Conservation (phyloP, 2,888 invertebrate genomes). For the Lepidonotus clava region DNA sequence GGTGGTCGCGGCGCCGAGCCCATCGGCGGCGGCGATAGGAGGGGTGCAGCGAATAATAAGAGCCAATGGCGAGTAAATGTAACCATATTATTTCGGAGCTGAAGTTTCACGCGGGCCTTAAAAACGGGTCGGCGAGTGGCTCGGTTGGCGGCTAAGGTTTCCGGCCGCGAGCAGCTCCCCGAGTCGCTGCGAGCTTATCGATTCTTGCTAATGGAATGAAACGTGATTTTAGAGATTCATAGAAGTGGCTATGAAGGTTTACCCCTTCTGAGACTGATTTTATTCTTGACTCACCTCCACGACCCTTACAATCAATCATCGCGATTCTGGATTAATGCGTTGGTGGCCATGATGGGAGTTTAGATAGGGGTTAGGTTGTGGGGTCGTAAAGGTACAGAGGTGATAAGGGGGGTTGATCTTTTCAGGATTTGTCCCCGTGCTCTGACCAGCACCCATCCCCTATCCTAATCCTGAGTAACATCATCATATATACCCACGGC, state of each 20-base stretch:
- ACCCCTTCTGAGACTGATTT: constrained; percentile 48
- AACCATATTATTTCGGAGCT: constrained; percentile 19
- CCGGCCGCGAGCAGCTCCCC: background rate
- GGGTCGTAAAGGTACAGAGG: background rate
- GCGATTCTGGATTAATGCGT: constrained; percentile 25
- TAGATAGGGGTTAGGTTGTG: background rate
- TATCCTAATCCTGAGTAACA: no score
- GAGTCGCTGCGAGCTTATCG: constrained; percentile 6
- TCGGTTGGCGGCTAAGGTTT: background rate
- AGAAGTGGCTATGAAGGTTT: constrained; percentile 38
- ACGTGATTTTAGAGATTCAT: constrained; percentile 48
- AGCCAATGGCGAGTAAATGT: constrained; percentile 29
- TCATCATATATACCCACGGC: no score
- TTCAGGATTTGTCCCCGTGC: no score
- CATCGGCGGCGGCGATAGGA: background rate
- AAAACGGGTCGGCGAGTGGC: background rate
- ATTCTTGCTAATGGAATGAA: constrained; percentile 44
- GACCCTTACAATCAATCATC: constrained; percentile 41
- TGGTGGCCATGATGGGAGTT: background rate
- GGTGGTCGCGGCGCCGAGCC: background rate
- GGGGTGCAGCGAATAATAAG: background rate
- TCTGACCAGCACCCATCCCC: no score
- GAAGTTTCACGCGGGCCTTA: background rate
- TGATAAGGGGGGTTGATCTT: background rate
- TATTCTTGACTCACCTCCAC: constrained; percentile 30